These are phyloP conservation scores for Euzophera pinguis DNA, from an alignment of 2,888 invertebrate species.

Conservation along the genomic window DNA sequence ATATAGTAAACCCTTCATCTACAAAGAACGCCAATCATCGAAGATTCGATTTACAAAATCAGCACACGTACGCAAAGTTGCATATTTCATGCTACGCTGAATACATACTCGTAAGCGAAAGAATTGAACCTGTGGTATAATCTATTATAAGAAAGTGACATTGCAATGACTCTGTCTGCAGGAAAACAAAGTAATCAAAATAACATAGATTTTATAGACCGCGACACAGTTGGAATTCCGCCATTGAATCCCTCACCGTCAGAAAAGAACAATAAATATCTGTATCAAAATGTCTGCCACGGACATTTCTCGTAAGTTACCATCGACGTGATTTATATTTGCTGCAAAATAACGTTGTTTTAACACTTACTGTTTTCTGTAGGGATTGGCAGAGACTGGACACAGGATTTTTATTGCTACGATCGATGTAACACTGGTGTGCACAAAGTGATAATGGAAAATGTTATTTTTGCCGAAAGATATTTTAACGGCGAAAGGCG, in stretches of 20 bases:
- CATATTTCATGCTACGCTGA: background rate
- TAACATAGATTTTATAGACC: background rate
- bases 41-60: background rate
- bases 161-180: background rate
- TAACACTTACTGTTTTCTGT: no score
- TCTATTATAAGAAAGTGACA: background rate
- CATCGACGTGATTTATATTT: background rate
- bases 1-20: conserved; percentile 18
- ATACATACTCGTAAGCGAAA: background rate
- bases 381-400: no score
- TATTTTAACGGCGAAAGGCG: no score
- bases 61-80: background rate
- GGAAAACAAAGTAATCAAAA: no score
- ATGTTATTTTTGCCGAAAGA: no score
- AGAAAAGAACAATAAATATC: background rate
- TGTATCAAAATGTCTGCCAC: background rate
- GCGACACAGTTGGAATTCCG: background rate
- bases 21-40: background rate
- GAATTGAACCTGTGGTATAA: background rate
- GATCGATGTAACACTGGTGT: no score
- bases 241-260: background rate
- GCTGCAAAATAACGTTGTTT: background rate
- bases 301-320: background rate
- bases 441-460: no score
- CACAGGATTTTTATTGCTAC: no score